Evolutionary conservation across 2,113 vertebrate genomes (phyloP).

Genomic region (Pantherophis guttatus): DNA sequence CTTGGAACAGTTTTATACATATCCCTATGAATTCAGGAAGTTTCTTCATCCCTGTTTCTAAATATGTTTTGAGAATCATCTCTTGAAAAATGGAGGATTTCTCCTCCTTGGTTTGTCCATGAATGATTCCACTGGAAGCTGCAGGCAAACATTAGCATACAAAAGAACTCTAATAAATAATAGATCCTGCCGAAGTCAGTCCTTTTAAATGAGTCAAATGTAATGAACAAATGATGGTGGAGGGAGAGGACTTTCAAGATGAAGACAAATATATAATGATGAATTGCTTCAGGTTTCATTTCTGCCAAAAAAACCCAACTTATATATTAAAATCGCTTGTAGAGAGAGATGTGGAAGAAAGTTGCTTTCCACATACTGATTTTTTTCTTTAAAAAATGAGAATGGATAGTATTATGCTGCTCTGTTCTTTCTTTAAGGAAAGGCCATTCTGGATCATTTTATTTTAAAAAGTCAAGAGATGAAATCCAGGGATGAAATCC

Average conservation of each 20-base stretch:
- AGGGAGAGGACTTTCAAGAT: conserved; percentile 46
- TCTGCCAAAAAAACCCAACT: conserved; percentile 22
- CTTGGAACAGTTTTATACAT: conserved; percentile 32
- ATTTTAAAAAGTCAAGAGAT: not conserved
- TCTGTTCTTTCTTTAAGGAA: conserved; percentile 43
- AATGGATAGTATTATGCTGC: conserved; percentile 51
- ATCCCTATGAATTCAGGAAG: conserved; percentile 35
- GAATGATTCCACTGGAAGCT: conserved; percentile 19
- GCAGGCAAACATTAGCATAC: conserved; percentile 20
- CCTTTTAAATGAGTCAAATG: conserved; percentile 30
- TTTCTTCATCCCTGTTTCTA: conserved; percentile 21
- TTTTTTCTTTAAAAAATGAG: conserved; percentile 32
- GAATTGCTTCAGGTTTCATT: conserved; percentile 37
- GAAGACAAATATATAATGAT: conserved; percentile 53
- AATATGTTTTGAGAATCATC: conserved; percentile 25
- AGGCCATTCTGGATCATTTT: conserved; percentile 45
- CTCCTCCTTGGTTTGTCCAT: conserved; percentile 58
- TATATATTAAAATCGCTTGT: conserved; percentile 7
- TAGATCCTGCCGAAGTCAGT: conserved; percentile 49
- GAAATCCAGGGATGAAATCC: too few relatives aligned
- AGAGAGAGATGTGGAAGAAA: not conserved
- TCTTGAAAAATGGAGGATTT: not conserved
- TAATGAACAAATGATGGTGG: conserved; percentile 38
- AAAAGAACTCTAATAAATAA: conserved; percentile 47
- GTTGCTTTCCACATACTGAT: conserved; percentile 37